phyloP scores from a whole-genome alignment of 2,113 vertebrate genomes.

The Cervus canadensis region DNA sequence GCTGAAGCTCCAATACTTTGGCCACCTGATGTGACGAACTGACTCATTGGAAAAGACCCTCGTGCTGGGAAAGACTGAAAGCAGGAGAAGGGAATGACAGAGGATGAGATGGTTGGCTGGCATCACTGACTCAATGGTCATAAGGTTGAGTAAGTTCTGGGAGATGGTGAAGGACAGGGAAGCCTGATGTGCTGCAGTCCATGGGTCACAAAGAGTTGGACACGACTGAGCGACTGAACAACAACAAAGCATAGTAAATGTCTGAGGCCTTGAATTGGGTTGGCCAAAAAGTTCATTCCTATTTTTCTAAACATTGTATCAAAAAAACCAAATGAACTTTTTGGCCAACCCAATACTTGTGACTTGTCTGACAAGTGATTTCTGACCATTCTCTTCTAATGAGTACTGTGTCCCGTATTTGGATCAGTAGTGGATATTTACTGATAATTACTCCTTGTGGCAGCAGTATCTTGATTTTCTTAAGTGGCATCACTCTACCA shows the following conservation, averaged over 20 bases:
- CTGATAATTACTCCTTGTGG: not conserved
- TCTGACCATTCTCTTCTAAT: not conserved
- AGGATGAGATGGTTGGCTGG: not conserved
- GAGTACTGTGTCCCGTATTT: not conserved
- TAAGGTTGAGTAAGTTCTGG: not conserved
- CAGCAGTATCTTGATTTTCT: not conserved
- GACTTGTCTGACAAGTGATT: not conserved
- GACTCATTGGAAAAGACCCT: not conserved
- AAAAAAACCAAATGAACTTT: not conserved
- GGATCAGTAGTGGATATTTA: not conserved
- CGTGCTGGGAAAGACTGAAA: not conserved
- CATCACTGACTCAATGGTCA: not conserved
- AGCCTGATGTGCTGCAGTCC: not conserved
- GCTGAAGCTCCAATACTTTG: not conserved
- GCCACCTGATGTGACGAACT: not conserved
- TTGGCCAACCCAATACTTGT: not conserved
- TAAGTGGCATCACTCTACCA: not conserved
- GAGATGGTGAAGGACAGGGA: not conserved
- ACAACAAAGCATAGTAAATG: not conserved
- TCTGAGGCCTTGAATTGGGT: not conserved
- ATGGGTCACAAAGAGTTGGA: not conserved
- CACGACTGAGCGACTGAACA: not conserved
- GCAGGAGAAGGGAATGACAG: not conserved
- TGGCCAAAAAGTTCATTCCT: not conserved
- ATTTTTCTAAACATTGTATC: not conserved